Base-by-base conservation (phyloP, 1,140 invertebrate species). In the Papilio xuthus region DNA sequence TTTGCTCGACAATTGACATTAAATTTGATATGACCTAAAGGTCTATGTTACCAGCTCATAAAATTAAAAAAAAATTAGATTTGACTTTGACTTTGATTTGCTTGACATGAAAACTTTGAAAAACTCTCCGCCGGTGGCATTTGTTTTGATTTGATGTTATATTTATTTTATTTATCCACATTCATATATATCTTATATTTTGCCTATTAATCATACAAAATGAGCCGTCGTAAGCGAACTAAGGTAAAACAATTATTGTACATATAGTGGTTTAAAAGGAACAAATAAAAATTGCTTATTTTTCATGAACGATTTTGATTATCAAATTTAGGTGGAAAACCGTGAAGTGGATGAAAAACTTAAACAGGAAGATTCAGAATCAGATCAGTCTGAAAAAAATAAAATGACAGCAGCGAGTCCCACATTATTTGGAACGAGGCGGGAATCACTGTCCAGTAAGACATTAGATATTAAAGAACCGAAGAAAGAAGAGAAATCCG, bases 271-370 rank as follows among this genome's bases (percentile, higher is more conserved):
- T 41, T 70, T 12, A n/a, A n/a, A 70, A 8, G 15, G 6, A 41
- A 70, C 18, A 60, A 60, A 3, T 56, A 32, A n/a, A 71, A 72
- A 4, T 44, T 47, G 37, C 8, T 20, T 12, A 42, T 41, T 72
- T n/a, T 32, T 20, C 8, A n/a, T 56, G 53, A 10, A 18, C 89
- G 87, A 88, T 90, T 91, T 89, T 93, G 79, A 90, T 89, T 90
- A 83, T 91, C 80, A 86, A 85, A 86, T 84, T 89, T 81, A 96
- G 96, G 94, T 96, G 80, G 96, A 96, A 85, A 95, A 95, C 81
- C 95, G 95, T 81, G 96, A 97, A 90, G 93, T 96, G 85, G 96
- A 96, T 84, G 96, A 96, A 79, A 96, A 96, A 86, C 94, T 95
- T 78, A 96, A 95, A 85, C 96, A 96, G 78, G 96, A 96, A 84